Evolutionary conservation across 2,113 vertebrate species (phyloP), one percentile per base, ranked within the genome.

Genomic region (Myxocyprinus asiaticus): DNA sequence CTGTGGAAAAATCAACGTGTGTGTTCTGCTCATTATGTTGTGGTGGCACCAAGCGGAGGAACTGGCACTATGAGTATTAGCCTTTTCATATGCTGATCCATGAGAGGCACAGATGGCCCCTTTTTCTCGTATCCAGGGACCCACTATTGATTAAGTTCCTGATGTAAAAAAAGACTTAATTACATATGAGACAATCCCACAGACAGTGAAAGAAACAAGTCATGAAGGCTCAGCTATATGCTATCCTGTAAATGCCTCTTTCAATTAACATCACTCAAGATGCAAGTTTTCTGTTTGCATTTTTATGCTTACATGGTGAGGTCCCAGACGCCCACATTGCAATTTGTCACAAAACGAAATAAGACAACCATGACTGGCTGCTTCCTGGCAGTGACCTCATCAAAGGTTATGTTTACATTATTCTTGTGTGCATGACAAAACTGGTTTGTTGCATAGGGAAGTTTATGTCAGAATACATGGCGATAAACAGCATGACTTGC

Each of bases 31-130:
- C 22, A 67, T 66, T 71, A 72, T 65, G 44, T 61, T 69, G 22
- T 33, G 22, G 22, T 33, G 22, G 22, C 22, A 33, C 22, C 45
- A 48, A 59, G 58, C 3, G 22, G 22, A 33, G 22, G 22, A 33
- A 33, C 63, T 55, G 76, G 76, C 58, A n/a, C 64, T 33, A 12
- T 9, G 67, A 70, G 76, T 67, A 44, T 69, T 63, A 79, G 74
- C 62, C 61, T 47, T 69, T 76, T 83, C 66, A 78, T 62, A 58
- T 72, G 73, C 75, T 81, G 76, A 84, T 78, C 58, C 64, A 58
- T 76, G 65, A 63, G 47, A 69, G 48, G 59, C 69, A 67, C 82
- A 84, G 69, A 81, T 78, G 79, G 56, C 70, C 22, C 61, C 14
- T 77, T 43, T 44, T 58, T 65, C 50, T 43, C 72, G 45, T 9